Conservation (phyloP, 2,888 invertebrate species). For the Strigamia crassipes region DNA sequence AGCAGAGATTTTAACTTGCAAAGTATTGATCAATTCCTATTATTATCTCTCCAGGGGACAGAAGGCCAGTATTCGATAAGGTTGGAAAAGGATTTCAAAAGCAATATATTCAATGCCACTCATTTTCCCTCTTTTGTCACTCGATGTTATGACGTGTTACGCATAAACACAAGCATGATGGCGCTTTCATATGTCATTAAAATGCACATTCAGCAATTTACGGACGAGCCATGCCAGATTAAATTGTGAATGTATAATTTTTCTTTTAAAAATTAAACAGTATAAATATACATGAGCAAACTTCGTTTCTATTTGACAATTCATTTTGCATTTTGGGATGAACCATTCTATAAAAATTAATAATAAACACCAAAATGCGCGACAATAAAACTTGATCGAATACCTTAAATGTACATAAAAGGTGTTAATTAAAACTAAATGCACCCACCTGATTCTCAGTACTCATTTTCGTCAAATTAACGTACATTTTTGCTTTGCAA, state of each 20-base stretch:
- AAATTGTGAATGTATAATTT: not conserved
- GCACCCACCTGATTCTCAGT: too few relatives aligned
- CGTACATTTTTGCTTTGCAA: too few relatives aligned
- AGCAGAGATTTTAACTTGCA: slow-evolving; percentile 17
- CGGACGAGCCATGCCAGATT: slow-evolving; percentile 7
- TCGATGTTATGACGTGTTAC: slow-evolving; percentile 12
- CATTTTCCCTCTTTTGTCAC: slow-evolving; percentile 28
- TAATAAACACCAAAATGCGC: too few relatives aligned
- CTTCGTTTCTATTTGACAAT: too few relatives aligned
- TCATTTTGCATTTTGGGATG: too few relatives aligned
- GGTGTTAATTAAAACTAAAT: too few relatives aligned
- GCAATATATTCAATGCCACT: slow-evolving; percentile 25
- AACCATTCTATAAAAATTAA: too few relatives aligned
- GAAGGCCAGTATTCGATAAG: not conserved
- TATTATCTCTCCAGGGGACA: not conserved
- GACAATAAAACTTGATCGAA: too few relatives aligned
- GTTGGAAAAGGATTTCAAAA: slow-evolving; percentile 3
- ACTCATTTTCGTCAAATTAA: too few relatives aligned
- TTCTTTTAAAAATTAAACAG: not conserved
- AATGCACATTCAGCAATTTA: not conserved
- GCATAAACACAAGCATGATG: slow-evolving; percentile 27
- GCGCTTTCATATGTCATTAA: slow-evolving; percentile 12
- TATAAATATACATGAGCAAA: not conserved
- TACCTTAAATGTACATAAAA: too few relatives aligned
- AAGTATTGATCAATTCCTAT: slow-evolving; percentile 17